phyloP scores from a whole-genome alignment of 2,797 vertebrate species.

The Enteromius viviparus region DNA sequence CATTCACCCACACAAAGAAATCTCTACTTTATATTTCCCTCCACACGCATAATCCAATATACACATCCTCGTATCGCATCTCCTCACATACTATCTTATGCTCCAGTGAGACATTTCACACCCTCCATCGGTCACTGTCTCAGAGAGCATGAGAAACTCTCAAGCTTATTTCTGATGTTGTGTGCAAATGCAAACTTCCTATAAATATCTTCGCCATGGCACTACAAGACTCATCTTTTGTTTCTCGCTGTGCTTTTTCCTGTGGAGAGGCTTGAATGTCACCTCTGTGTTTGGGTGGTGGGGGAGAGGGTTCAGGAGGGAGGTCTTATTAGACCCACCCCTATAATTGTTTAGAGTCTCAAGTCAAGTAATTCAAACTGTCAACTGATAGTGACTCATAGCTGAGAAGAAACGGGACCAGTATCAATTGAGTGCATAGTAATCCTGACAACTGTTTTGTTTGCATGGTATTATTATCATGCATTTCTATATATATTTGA shows the following conservation, averaged over 20 bases:
- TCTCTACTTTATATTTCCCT: slow-evolving; percentile 5
- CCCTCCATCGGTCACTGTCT: slow-evolving; percentile 19
- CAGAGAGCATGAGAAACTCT: slow-evolving; percentile 3
- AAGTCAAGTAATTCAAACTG: slow-evolving; percentile 42
- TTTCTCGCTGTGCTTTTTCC: not conserved
- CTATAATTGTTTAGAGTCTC: slow-evolving; percentile 37
- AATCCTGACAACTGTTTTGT: not conserved
- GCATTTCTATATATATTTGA: not conserved
- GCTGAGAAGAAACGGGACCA: not conserved
- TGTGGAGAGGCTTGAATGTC: slow-evolving; percentile 19
- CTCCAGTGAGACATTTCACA: slow-evolving; percentile 54
- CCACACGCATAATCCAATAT: slow-evolving; percentile 15
- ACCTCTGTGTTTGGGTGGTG: slow-evolving; percentile 36
- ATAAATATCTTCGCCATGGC: slow-evolving; percentile 49
- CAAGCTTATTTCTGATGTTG: slow-evolving; percentile 43
- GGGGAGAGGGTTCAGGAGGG: not conserved
- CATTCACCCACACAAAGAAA: not conserved
- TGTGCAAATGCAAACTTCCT: slow-evolving; percentile 47
- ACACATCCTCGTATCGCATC: slow-evolving; percentile 20
- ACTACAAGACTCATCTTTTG: slow-evolving; percentile 37
- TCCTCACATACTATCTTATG: slow-evolving; percentile 46
- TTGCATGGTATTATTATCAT: not conserved
- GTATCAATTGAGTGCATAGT: slow-evolving; percentile 6
- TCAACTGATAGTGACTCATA: slow-evolving; percentile 40
- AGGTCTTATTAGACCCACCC: slow-evolving; percentile 35